Evolutionary conservation across 2,113 vertebrate genomes (phyloP).

Genomic region (Arizona elegans): DNA sequence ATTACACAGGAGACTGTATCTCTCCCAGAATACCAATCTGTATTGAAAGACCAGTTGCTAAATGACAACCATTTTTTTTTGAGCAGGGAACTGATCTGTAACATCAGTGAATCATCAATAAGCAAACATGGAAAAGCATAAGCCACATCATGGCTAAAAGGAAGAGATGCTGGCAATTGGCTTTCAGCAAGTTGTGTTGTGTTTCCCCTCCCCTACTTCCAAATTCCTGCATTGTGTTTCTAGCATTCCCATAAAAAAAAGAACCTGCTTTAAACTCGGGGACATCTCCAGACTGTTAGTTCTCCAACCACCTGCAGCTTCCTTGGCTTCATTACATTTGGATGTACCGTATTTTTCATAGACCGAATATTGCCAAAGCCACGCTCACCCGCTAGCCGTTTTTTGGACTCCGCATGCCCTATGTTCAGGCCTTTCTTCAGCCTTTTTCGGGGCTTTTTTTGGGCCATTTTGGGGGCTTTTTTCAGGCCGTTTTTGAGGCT

Average conservation of each 20-base stretch:
- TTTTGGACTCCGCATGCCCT: too few relatives aligned
- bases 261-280: not conserved
- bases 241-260: not conserved
- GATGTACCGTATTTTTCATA: not conserved
- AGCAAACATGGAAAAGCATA: not conserved
- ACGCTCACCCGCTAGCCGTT: too few relatives aligned
- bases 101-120: not conserved
- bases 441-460: too few relatives aligned
- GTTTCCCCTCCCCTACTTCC: too few relatives aligned
- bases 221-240: not conserved
- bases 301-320: not conserved
- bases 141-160: not conserved
- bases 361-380: too few relatives aligned
- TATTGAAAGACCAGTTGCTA: not conserved
- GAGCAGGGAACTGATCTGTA: not conserved
- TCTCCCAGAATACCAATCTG: not conserved
- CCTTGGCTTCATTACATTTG: not conserved
- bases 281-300: not conserved
- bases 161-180: not conserved
- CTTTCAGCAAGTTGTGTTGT: not conserved
- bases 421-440: too few relatives aligned
- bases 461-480: too few relatives aligned
- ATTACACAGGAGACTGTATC: not conserved
- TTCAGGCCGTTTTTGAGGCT: too few relatives aligned
- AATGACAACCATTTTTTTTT: not conserved